A percentile compares a stretch with the other conserved stretches of the same genome.
These are phyloP conservation scores for Pseudopipra pipra DNA, from an alignment of 2,113 vertebrate genomes.

Conservation along the genomic window DNA sequence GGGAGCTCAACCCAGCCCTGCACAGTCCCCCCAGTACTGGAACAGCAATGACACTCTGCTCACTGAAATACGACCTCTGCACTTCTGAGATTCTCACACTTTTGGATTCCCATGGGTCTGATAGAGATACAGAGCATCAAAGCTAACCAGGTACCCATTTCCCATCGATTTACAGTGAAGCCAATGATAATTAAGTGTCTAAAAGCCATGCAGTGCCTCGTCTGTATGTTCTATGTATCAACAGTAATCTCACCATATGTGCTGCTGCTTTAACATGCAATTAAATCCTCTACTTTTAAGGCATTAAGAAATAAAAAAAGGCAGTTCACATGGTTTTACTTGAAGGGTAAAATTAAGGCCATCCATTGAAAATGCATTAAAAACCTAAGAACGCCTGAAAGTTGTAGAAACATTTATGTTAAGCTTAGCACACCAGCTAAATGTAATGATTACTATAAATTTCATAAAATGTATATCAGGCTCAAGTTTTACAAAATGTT, in stretches of 20 bases:
- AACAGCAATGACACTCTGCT: fast-evolving
- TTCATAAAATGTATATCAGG: neutral
- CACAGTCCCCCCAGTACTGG: fast-evolving
- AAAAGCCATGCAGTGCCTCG: neutral
- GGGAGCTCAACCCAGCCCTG: neutral
- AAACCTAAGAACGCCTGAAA: neutral
- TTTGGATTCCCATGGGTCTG: neutral
- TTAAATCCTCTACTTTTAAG: neutral
- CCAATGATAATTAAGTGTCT: neutral
- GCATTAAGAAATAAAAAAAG: neutral
- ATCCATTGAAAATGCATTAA: neutral
- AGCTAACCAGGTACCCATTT: neutral
- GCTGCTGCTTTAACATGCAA: neutral
- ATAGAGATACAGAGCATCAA: neutral
- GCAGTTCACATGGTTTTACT: neutral
- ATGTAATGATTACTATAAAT: neutral
- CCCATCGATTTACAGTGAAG: neutral
- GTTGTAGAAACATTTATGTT: neutral
- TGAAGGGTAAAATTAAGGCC: neutral
- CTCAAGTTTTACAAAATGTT: neutral
- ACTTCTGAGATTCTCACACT: fast-evolving
- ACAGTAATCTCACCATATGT: neutral
- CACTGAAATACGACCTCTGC: neutral
- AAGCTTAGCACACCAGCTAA: neutral
- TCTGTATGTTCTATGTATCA: fast-evolving